These are phyloP conservation scores for Drosophila anceps DNA, from an alignment of 2,888 invertebrate genomes.

Conservation along the genomic window DNA sequence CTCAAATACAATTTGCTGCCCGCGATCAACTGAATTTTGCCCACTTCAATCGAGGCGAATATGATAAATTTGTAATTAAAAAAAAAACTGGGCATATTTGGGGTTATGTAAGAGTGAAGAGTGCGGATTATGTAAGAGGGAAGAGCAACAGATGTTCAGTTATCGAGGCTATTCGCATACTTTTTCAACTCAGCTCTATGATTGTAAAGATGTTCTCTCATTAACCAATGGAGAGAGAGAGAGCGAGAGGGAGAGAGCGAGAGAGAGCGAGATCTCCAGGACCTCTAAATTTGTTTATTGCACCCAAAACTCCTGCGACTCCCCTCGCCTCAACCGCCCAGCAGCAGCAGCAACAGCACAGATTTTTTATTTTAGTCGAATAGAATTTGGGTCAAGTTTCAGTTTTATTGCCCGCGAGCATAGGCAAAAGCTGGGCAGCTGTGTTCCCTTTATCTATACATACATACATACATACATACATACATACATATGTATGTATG, in stretches of 20 bases:
- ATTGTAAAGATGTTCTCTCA: not conserved
- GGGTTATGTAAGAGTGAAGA: too few relatives aligned
- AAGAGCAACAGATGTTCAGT: not conserved
- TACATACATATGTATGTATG: too few relatives aligned
- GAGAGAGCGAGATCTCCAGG: not conserved
- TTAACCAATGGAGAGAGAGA: not conserved
- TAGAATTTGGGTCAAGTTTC: conserved; percentile 79
- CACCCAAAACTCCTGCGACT: not conserved
- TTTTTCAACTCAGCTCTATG: not conserved
- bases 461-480: too few relatives aligned
- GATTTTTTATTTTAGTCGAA: conserved; percentile 53
- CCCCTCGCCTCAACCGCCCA: not conserved
- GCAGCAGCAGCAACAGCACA: conserved; percentile 34
- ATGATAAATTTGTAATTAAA: not conserved
- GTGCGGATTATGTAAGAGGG: too few relatives aligned
- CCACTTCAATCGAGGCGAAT: not conserved
- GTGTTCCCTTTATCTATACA: too few relatives aligned
- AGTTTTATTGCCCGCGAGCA: conserved; percentile 68
- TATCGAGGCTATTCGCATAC: not conserved
- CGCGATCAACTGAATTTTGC: too few relatives aligned
- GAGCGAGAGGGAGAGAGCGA: not conserved
- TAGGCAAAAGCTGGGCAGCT: not conserved
- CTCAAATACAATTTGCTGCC: not conserved
- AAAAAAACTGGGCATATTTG: too few relatives aligned
- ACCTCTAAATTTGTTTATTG: not conserved